Conservation (phyloP, 2,797 vertebrate genomes). For the Sebastes nivosus region DNA sequence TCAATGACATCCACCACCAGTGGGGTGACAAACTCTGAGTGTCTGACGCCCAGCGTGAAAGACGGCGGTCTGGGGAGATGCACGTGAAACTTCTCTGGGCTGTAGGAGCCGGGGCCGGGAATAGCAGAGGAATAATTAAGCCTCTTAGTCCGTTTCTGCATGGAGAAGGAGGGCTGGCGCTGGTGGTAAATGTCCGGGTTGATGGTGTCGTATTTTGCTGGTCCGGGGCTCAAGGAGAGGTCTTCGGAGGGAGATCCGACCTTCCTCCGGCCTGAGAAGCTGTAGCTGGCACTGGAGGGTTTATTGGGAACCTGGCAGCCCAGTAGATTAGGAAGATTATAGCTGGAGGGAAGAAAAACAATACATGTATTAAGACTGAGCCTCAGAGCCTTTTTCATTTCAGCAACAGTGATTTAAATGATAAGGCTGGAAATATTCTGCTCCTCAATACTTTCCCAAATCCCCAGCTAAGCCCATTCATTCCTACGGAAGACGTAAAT, state of each 20-base stretch:
- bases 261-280: conserved; percentile 72
- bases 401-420: background rate
- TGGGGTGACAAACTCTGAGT: conserved; percentile 86
- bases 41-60: conserved; percentile 86
- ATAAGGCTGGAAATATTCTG: background rate
- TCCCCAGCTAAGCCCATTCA: background rate
- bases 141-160: conserved; percentile 82
- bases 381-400: background rate
- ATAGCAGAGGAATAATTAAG: conserved; percentile 51
- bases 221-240: conserved; percentile 85
- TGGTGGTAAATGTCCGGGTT: conserved; percentile 82
- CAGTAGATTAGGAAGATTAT: conserved; percentile 86
- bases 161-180: conserved; percentile 88
- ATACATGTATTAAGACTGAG: background rate
- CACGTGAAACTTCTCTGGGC: conserved; percentile 82
- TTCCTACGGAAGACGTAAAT: background rate
- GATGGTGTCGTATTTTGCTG: conserved; percentile 84
- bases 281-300: conserved; percentile 86
- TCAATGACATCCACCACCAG: conserved; percentile 77
- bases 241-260: conserved; percentile 79
- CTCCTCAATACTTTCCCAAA: background rate
- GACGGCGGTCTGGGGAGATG: conserved; percentile 83
- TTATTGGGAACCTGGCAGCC: conserved; percentile 83
- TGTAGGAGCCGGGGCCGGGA: conserved; percentile 87
- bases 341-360: conserved; percentile 67